Base-by-base conservation (phyloP, 2,113 vertebrate species). In the Coracopsis vasa region DNA sequence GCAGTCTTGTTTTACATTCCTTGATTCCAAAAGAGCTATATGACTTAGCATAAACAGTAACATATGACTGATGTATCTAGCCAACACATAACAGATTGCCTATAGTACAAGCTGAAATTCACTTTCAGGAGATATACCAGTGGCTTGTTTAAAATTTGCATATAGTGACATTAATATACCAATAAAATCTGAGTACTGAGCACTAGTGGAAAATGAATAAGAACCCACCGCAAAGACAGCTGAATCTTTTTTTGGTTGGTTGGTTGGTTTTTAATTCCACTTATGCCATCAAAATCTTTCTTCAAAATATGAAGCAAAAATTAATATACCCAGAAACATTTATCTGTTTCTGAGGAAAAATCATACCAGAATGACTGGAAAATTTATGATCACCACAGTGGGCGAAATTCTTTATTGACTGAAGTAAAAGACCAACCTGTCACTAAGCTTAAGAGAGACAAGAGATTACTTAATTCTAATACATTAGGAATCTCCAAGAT, bases 51-150 rank as follows among this genome's bases (percentile, higher is more conserved):
- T 75, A 95, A 93, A 80, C 44, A 74, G 24, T 73, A 35, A 45
- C 64, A 78, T 74, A 88, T 78, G 65, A 95, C 33, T 62, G 54
- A 64, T 58, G 29, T 19, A 89, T 86, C 73, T 37, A 92, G 56
- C n/a, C 83, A 94, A 91, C 42, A 71, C 24, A 41, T 50, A 74
- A 54, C 51, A 95, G 73, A 94, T 54, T 92, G 45, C 28, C 50
- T 71, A 24, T 5, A 79, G 25, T 54, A 87, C n/a, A 81, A 78
- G n/a, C 54, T 87, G 80, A 91, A 91, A 87, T 75, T 84, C 37
- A 50, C 9, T 81, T 91, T 60, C 2, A 2, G 42, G 61, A 84
- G 21, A 25, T 60, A 78, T 73, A 41, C 29, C 45, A 74, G 20
- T 81, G 11, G 66, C 56, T 67, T 86, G 7, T 78, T 65, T 74